Evolutionary conservation across 2,888 invertebrate genomes (phyloP).

Genomic region (Synanthedon tipuliformis): DNA sequence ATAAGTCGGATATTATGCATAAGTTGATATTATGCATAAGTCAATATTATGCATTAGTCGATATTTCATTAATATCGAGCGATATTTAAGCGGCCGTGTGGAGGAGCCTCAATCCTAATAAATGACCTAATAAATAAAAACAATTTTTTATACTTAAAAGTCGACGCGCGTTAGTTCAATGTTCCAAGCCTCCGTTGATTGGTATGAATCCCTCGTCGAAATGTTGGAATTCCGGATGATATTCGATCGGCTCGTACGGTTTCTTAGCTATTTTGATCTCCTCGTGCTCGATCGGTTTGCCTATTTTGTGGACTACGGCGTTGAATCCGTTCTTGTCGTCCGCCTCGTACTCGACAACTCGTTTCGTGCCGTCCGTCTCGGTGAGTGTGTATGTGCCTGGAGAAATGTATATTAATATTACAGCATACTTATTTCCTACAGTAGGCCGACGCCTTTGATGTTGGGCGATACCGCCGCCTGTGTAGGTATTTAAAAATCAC

Average conservation of each 20-base stretch:
- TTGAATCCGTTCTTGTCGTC: constrained; percentile 72
- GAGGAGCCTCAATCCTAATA: too few species aligned
- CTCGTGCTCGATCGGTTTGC: constrained; percentile 40
- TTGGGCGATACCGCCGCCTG: too few species aligned
- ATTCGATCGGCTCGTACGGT: constrained; percentile 6
- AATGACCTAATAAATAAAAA: too few species aligned
- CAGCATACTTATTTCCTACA: too few species aligned
- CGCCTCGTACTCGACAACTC: constrained; percentile 71
- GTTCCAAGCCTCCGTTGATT: constrained; percentile 15
- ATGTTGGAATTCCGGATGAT: constrained; percentile 18
- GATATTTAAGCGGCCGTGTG: too few species aligned
- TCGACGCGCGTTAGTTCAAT: background rate
- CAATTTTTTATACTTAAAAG: too few species aligned
- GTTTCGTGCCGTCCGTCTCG: constrained; percentile 70
- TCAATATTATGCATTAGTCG: too few species aligned
- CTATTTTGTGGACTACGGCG: constrained; percentile 69
- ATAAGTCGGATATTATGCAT: too few species aligned
- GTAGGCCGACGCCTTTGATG: too few species aligned
- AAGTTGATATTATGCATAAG: too few species aligned
- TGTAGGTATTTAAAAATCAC: too few species aligned
- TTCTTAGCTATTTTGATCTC: constrained; percentile 19
- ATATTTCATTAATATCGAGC: too few species aligned
- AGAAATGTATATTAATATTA: background rate
- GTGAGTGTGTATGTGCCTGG: constrained; percentile 68
- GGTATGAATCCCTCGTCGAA: constrained; percentile 49